Evolutionary conservation across 2,113 vertebrate species (phyloP), one percentile per base, ranked within the genome.

Genomic region (Toxostoma redivivum): DNA sequence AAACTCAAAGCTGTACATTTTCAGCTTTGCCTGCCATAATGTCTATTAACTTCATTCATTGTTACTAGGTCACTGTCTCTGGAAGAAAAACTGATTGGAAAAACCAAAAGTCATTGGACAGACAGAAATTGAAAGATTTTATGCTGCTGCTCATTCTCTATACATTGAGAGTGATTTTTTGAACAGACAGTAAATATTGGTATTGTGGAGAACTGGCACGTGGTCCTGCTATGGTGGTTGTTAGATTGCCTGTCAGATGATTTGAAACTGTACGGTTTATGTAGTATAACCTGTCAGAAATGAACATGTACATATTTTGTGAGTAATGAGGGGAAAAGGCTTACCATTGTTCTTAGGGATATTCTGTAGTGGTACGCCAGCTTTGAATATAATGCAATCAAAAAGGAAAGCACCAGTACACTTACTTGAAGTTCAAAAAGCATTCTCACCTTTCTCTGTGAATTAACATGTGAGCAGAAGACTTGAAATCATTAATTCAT

Each of bases 401-500:
- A 71, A 91, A 94, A 69, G 15, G 18, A n/a, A 88, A 83, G 37
- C 21, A 85, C 11, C 2, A 2, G 28, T 81, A 81, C 17, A 23
- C 7, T 69, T 69, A 33, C 48, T 81, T 81, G 44, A 58, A 65
- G 72, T 94, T 87, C 87, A 95, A 65, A 90, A 92, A 84, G 11
- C 72, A 76, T 81, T 81, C 73, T 57, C 35, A 38, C 54, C 11
- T 81, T 78, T 40, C 57, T 54, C 6, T 6, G 6, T 81, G 72
- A 81, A 92, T 58, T 86, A 24, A 82, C 96, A 33, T 61, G 18
- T 24, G 37, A 74, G 22, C 24, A 86, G 78, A 90, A 85, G 24
- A 64, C 58, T 91, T 92, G 54, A 48, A 86, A 66, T 90, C 81
- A 95, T 95, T 91, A 83, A 95, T 85, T 88, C 51, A 85, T 94